Evolutionary conservation across 2,113 vertebrate species (phyloP).

Genomic region (Podocnemis expansa): DNA sequence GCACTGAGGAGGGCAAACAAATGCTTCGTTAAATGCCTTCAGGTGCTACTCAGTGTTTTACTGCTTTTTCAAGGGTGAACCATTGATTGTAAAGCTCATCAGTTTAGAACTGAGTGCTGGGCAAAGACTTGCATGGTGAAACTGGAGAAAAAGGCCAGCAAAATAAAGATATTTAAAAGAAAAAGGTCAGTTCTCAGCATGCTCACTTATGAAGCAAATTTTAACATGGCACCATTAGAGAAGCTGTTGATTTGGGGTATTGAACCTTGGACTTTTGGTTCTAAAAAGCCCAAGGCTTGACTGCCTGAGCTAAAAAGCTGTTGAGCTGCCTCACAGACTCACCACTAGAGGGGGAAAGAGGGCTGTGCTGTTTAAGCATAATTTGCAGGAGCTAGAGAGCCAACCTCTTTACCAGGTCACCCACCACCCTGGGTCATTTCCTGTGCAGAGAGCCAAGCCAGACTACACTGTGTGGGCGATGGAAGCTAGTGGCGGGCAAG

Average conservation of each 20-base stretch:
- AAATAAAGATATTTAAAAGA: background rate
- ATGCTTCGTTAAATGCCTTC: background rate
- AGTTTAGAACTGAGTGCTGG: background rate
- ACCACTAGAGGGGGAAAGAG: slow-evolving; percentile 66
- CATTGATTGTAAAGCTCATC: background rate
- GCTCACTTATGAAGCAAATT: background rate
- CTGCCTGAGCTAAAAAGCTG: background rate
- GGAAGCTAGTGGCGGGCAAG: no score
- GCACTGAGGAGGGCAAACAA: background rate
- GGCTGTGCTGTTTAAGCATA: background rate
- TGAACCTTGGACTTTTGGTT: background rate
- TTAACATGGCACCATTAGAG: fast-evolving
- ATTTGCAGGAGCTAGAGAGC: background rate
- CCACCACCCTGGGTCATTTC: no score
- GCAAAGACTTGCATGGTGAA: background rate
- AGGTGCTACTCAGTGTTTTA: fast-evolving
- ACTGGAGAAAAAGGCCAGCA: no score
- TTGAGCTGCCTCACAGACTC: background rate
- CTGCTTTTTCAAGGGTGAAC: background rate
- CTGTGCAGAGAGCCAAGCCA: no score
- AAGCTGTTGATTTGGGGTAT: background rate
- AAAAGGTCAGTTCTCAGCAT: background rate
- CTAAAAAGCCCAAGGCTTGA: background rate
- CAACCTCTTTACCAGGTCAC: no score
- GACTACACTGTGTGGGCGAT: no score